phyloP scores from a whole-genome alignment of 2,888 invertebrate species.

The Chymomyza amoena region DNA sequence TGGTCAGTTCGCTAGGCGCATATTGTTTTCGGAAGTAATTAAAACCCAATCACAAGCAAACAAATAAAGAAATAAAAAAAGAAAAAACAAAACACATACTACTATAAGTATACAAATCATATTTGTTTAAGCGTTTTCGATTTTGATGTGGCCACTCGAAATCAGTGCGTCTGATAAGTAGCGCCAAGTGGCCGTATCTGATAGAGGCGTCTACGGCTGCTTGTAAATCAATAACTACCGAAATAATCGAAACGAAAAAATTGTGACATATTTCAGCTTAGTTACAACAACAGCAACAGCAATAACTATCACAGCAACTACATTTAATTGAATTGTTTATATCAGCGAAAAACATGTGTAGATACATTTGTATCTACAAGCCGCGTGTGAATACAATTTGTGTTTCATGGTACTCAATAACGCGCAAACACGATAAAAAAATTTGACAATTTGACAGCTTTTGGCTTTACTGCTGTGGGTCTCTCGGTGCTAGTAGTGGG shows the following conservation, averaged over 20 bases:
- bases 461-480: constrained; percentile 24
- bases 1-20: constrained; percentile 34
- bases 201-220: constrained; percentile 42
- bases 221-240: constrained; percentile 73
- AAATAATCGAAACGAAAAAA: constrained; percentile 27
- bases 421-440: constrained; percentile 52
- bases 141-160: constrained; percentile 18
- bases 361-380: constrained; percentile 66
- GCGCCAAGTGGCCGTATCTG: constrained; percentile 23
- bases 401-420: constrained; percentile 64
- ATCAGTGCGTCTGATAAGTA: constrained; percentile 26
- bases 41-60: constrained; percentile 69
- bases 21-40: constrained; percentile 72
- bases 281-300: not conserved
- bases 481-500: constrained; percentile 3
- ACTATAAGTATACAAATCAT: constrained; percentile 55
- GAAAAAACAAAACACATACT: constrained; percentile 25
- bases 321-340: constrained; percentile 74
- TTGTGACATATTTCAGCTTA: constrained; percentile 41
- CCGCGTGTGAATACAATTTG: constrained; percentile 54
- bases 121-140: constrained; percentile 69
- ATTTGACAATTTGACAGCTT: constrained; percentile 68
- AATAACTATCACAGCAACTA: constrained; percentile 35
- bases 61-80: constrained; percentile 25
- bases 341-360: constrained; percentile 59